phyloP scores from a whole-genome alignment of 2,113 vertebrate species.

The Myanophis thanlyinensis region DNA sequence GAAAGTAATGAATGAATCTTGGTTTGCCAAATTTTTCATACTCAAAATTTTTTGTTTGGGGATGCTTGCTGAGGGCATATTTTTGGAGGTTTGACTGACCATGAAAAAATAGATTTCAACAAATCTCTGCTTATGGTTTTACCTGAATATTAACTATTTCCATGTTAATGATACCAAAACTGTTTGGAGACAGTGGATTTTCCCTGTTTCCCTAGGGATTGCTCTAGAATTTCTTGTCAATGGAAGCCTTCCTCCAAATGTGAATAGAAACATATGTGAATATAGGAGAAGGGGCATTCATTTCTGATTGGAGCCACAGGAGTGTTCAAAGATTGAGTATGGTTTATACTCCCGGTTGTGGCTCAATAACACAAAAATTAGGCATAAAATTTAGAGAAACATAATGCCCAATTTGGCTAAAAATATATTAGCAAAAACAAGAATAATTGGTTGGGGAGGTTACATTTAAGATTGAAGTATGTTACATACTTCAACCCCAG shows the following conservation, averaged over 20 bases:
- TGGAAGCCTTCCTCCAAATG: neutral
- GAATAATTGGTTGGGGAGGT: neutral
- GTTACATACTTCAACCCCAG: neutral
- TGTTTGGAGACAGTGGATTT: neutral
- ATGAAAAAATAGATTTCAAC: neutral
- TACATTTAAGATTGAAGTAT: neutral
- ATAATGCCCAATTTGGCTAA: neutral
- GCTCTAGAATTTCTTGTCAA: neutral
- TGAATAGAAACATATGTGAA: neutral
- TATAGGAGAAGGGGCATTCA: neutral
- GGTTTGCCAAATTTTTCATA: neutral
- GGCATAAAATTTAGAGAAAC: neutral
- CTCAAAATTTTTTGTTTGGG: conserved; percentile 8
- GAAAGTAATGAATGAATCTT: neutral
- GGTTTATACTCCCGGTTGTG: neutral
- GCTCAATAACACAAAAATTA: neutral
- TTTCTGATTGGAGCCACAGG: neutral
- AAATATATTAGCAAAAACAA: neutral
- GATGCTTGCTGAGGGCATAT: neutral
- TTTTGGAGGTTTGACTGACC: neutral
- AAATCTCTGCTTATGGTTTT: neutral
- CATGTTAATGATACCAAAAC: neutral
- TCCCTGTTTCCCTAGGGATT: neutral
- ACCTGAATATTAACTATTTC: neutral
- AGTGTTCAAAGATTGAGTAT: neutral